Percentiles rank a stretch among this genome's conserved stretches.
phyloP scores from a whole-genome alignment of 2,888 invertebrate species.

The Pristionchus fissidentatus region DNA sequence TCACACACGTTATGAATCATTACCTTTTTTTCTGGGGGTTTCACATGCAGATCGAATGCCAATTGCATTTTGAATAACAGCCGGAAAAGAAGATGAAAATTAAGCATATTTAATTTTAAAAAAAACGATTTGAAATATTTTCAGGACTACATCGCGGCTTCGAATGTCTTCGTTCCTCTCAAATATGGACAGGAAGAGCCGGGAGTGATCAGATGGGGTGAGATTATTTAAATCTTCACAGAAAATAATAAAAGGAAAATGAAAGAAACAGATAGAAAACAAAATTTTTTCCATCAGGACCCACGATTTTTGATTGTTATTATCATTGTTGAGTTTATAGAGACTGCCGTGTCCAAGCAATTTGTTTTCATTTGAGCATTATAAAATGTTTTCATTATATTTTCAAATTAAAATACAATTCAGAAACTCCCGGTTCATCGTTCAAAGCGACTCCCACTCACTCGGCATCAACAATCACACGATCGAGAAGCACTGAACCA shows the following conservation, averaged over 20 bases:
- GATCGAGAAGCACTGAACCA: constrained; percentile 43
- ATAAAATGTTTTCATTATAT: background rate
- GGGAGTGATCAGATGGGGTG: constrained; percentile 45
- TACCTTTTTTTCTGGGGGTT: background rate
- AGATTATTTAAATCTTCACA: background rate
- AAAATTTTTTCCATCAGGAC: background rate
- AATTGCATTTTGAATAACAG: background rate
- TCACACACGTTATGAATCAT: too few species aligned
- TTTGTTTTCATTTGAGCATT: background rate
- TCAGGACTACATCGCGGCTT: constrained; percentile 47
- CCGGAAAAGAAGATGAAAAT: background rate
- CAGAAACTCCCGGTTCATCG: constrained; percentile 44
- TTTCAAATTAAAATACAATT: background rate
- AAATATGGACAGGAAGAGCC: constrained; percentile 34
- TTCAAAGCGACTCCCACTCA: constrained; percentile 25
- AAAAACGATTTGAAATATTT: background rate
- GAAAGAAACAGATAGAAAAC: background rate
- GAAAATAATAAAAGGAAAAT: background rate
- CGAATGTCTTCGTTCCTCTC: constrained; percentile 38
- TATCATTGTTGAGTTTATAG: background rate
- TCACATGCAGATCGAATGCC: background rate
- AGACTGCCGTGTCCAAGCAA: background rate
- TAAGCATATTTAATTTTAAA: background rate
- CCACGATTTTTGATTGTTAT: background rate
- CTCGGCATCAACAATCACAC: constrained; percentile 8